Conservation (phyloP, 2,113 vertebrate species). For the Numenius arquata region DNA sequence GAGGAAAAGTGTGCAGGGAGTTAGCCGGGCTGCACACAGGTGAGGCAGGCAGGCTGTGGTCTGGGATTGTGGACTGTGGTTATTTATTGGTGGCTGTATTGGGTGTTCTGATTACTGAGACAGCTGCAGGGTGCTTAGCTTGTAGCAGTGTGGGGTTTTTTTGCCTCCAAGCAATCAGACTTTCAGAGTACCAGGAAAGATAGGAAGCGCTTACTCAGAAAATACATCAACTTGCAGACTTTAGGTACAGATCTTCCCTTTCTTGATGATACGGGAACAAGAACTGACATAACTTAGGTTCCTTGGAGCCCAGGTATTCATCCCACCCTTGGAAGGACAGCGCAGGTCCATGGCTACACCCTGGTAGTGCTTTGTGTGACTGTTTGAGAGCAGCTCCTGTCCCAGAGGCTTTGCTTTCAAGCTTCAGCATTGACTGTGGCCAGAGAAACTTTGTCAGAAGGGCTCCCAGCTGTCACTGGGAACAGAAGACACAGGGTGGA, state of each 20-base stretch:
- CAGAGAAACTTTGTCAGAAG: neutral
- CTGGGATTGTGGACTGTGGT: neutral
- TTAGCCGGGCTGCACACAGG: neutral
- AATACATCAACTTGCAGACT: neutral
- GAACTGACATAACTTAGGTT: neutral
- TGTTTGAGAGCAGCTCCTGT: neutral
- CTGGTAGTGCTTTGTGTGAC: neutral
- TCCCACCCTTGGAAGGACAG: neutral
- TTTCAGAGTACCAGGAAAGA: neutral
- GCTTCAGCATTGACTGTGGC: neutral
- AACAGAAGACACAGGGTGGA: neutral
- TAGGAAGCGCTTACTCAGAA: neutral
- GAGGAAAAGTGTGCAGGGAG: neutral
- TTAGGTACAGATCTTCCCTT: neutral
- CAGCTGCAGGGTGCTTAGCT: neutral
- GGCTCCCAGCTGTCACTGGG: neutral
- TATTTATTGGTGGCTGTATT: neutral
- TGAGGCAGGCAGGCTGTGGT: neutral
- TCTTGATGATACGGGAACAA: neutral
- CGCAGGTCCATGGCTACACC: neutral
- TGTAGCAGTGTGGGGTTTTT: neutral
- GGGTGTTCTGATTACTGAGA: neutral
- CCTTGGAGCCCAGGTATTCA: neutral
- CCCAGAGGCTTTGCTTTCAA: neutral
- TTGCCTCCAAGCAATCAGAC: neutral